Conservation (phyloP, 37 sponge, comb jelly and placozoan species). For the Halisarca cf. caerulea region DNA sequence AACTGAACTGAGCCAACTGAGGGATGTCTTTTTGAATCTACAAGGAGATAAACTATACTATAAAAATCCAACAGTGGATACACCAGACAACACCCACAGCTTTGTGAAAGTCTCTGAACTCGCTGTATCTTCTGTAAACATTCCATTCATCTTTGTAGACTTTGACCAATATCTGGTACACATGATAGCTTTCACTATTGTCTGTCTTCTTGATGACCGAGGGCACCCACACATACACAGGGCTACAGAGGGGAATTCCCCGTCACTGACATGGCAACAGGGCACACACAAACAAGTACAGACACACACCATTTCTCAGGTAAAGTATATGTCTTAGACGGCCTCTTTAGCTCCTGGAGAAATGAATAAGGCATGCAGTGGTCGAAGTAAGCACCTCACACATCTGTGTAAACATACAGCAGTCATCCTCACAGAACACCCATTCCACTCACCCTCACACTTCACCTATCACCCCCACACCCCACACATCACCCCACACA, state of each 20-base stretch:
- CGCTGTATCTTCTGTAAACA: conserved; percentile 89
- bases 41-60: no score
- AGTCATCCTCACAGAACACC: no score
- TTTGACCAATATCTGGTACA: conserved; percentile 80
- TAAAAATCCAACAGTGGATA: no score
- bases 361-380: not conserved
- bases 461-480: no score
- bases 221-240: conserved; percentile 91
- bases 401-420: no score
- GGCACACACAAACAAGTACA: no score
- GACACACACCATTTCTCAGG: not conserved
- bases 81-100: conserved; percentile 58
- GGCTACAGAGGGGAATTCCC: conserved; percentile 5
- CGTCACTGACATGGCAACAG: not conserved
- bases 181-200: conserved; percentile 78
- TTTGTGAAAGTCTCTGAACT: conserved; percentile 87
- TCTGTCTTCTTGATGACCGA: conserved; percentile 79
- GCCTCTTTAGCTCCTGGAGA: not conserved
- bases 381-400: no score
- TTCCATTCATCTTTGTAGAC: conserved; percentile 92
- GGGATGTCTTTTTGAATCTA: conserved; percentile 37
- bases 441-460: no score
- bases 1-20: conserved; percentile 55
- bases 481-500: no score
- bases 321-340: not conserved